phyloP scores from a whole-genome alignment of 2,113 vertebrate species.

The Columbina picui region DNA sequence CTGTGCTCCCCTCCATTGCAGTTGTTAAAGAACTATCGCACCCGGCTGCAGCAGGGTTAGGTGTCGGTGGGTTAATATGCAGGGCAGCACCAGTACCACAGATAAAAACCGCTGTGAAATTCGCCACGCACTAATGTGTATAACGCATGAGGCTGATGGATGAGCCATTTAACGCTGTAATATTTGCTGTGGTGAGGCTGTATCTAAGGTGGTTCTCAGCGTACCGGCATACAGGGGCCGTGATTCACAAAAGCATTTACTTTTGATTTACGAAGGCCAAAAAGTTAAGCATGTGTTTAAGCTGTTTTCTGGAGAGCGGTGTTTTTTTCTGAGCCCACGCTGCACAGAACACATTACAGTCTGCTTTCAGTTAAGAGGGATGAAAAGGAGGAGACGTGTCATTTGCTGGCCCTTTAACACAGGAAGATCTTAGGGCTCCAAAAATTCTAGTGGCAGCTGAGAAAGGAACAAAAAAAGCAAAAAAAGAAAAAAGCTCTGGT shows the following conservation, averaged over 20 bases:
- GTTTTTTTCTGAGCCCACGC: not conserved
- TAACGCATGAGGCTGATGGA: rapidly evolving
- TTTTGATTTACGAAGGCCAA: not conserved
- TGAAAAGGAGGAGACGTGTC: slow-evolving; percentile 37
- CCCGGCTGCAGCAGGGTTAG: rapidly evolving
- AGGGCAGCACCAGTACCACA: not conserved
- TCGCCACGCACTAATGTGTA: rapidly evolving
- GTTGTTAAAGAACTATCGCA: rapidly evolving
- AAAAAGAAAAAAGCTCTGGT: not conserved
- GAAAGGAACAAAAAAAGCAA: not conserved
- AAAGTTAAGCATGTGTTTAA: not conserved
- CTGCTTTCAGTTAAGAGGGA: slow-evolving; percentile 9
- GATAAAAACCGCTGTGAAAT: rapidly evolving
- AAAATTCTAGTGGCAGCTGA: slow-evolving; percentile 13
- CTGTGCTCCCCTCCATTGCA: rapidly evolving
- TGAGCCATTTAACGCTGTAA: rapidly evolving
- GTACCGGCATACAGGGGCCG: rapidly evolving
- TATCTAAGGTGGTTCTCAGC: not conserved
- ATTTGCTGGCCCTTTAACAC: slow-evolving; percentile 3
- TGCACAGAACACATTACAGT: not conserved
- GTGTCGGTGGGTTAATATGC: rapidly evolving
- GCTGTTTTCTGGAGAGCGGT: not conserved
- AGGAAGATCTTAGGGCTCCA: slow-evolving; percentile 20
- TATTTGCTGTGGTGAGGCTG: not conserved
- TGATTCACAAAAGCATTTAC: not conserved